These are phyloP conservation scores for Scolopax bukidnonensis DNA, from an alignment of 2,797 vertebrate genomes.

Conservation along the genomic window DNA sequence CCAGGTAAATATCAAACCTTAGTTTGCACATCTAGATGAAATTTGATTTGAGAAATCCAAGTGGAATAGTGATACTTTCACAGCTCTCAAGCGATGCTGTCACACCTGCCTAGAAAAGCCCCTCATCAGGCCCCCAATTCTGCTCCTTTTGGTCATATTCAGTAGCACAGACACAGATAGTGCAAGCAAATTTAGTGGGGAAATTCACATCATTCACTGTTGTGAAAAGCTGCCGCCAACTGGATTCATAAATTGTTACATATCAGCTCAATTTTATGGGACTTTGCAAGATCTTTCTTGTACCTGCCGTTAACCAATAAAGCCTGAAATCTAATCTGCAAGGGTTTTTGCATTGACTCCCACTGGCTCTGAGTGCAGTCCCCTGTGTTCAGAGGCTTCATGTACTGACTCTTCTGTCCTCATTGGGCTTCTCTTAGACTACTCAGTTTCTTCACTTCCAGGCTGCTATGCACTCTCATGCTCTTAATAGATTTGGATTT, in stretches of 20 bases:
- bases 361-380: not conserved
- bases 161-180: accelerated
- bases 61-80: not conserved
- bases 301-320: not conserved
- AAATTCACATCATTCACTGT: not conserved
- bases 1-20: conserved; percentile 45
- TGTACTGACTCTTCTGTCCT: not conserved
- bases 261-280: not conserved
- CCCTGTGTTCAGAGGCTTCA: not conserved
- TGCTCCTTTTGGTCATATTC: not conserved
- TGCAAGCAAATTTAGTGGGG: not conserved
- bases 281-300: not conserved
- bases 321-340: not conserved
- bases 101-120: accelerated
- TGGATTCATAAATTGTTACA: not conserved
- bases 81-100: accelerated
- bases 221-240: not conserved
- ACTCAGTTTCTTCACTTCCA: not conserved
- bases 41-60: conserved; percentile 3
- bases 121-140: not conserved
- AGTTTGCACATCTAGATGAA: not conserved
- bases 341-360: not conserved
- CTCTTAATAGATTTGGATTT: not conserved
- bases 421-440: not conserved
- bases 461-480: not conserved